Evolutionary conservation across 2,113 vertebrate species (phyloP).

Genomic region (Parus major): DNA sequence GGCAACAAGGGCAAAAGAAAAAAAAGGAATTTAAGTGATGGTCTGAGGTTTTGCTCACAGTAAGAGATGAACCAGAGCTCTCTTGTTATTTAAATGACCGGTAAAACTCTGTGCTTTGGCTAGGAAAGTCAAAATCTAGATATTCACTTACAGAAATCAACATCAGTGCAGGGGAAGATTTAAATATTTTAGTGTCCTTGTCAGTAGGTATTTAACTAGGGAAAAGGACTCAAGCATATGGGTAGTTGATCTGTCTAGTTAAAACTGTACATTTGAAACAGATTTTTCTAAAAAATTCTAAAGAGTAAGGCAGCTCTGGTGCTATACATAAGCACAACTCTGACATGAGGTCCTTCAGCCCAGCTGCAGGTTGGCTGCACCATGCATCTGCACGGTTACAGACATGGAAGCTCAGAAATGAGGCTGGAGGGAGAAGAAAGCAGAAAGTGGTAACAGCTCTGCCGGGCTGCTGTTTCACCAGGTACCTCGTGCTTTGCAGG

Average conservation of each 20-base stretch:
- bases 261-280: neutral
- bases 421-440: neutral
- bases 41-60: neutral
- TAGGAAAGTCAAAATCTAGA: neutral
- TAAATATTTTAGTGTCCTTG: neutral
- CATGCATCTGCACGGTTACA: neutral
- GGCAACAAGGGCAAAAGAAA: neutral
- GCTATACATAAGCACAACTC: neutral
- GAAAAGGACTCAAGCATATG: fast-evolving
- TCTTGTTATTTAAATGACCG: neutral
- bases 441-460: neutral
- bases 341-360: neutral
- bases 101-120: neutral
- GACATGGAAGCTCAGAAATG: neutral
- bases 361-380: neutral
- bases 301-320: neutral
- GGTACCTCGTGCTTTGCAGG: neutral
- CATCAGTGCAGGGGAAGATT: neutral
- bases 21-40: neutral
- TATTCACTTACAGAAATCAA: neutral
- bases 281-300: neutral
- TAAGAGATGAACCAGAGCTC: neutral
- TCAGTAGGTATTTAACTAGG: neutral
- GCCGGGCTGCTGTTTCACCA: fast-evolving
- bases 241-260: neutral